These are phyloP conservation scores for Strigamia crassipes DNA, from an alignment of 2,888 invertebrate species.

Conservation along the genomic window DNA sequence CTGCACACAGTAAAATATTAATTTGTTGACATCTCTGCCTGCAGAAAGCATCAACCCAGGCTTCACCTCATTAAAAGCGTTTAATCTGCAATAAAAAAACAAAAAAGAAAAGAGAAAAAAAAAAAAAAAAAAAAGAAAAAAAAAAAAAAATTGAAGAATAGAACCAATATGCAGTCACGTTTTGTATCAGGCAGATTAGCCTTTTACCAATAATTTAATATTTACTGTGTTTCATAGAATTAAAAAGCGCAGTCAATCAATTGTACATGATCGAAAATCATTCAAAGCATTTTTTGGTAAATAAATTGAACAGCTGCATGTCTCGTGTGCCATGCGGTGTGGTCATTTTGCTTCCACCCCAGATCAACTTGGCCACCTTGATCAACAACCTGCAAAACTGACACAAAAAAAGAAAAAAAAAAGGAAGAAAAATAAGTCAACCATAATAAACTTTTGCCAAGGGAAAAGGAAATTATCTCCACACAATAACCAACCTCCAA, in stretches of 20 bases:
- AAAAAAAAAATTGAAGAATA: background rate
- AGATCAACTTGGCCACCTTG: background rate
- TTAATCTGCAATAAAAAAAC: background rate
- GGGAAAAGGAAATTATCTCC: background rate
- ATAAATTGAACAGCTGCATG: background rate
- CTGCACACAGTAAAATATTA: background rate
- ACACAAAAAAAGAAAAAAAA: background rate
- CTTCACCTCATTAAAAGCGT: background rate
- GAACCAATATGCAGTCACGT: background rate
- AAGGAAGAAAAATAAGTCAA: slow-evolving; percentile 4
- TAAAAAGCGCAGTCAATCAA: background rate
- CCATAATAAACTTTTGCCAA: background rate
- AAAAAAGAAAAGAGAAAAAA: no score
- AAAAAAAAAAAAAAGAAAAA: background rate
- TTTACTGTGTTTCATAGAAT: background rate
- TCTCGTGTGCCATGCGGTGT: background rate
- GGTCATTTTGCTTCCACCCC: slow-evolving; percentile 10
- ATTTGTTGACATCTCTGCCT: slow-evolving; percentile 4
- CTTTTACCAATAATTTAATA: no score
- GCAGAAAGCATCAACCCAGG: background rate
- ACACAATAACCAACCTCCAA: background rate
- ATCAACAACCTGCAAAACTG: slow-evolving; percentile 10
- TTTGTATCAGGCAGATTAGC: no score
- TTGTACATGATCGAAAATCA: background rate
- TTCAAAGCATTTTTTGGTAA: background rate